Conservation (phyloP, 2,888 invertebrate genomes). For the Teleiodes luculella region DNA sequence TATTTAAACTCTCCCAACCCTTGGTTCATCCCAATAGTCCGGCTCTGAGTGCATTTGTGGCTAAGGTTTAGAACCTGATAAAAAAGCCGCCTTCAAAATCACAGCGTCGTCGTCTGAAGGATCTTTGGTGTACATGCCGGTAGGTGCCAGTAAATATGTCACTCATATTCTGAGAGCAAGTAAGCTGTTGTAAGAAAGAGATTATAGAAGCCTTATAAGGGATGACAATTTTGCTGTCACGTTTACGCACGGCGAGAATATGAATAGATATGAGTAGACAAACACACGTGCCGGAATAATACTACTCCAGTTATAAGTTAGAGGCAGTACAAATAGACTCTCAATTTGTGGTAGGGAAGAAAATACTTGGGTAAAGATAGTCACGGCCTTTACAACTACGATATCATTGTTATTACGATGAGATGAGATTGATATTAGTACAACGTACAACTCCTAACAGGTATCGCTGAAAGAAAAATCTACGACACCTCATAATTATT, state of each 20-base stretch:
- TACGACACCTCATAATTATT: too few species aligned
- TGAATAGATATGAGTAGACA: not conserved
- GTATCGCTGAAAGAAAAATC: too few species aligned
- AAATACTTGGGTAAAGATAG: too few species aligned
- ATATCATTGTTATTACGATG: too few species aligned
- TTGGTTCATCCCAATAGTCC: too few species aligned
- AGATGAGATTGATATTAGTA: too few species aligned
- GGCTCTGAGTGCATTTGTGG: too few species aligned
- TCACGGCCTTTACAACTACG: too few species aligned
- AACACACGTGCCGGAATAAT: too few species aligned
- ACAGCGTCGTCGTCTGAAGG: not conserved
- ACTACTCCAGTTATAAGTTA: not conserved
- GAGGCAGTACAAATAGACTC: not conserved
- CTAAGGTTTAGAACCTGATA: not conserved
- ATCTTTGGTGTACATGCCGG: not conserved
- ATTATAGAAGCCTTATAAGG: constrained; percentile 4
- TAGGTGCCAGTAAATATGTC: not conserved
- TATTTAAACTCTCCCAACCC: too few species aligned
- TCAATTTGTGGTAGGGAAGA: too few species aligned
- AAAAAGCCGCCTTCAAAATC: not conserved
- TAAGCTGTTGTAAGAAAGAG: constrained; percentile 1
- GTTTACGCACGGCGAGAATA: not conserved
- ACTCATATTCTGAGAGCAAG: not conserved
- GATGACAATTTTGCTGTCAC: constrained; percentile 4
- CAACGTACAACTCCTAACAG: too few species aligned